phyloP scores from a whole-genome alignment of 2,113 vertebrate genomes.

The Microtus pennsylvanicus region DNA sequence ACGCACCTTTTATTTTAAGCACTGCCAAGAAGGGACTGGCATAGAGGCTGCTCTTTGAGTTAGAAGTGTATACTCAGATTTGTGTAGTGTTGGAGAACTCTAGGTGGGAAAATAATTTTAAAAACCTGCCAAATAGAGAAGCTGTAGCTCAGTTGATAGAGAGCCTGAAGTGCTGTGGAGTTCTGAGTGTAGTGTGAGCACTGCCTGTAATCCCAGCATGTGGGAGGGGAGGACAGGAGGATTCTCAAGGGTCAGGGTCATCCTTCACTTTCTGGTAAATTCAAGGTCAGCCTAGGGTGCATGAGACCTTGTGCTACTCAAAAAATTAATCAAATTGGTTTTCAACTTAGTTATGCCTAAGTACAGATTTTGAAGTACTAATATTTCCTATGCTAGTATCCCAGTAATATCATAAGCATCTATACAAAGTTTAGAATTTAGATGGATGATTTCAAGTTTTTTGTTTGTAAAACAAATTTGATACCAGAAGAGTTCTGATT shows the following conservation, averaged over 20 bases:
- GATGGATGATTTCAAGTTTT: not conserved
- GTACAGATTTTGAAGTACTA: slow-evolving; percentile 25
- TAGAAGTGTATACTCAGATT: not conserved
- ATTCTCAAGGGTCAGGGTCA: no score
- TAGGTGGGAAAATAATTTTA: slow-evolving; percentile 25
- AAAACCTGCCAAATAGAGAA: not conserved
- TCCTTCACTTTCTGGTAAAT: not conserved
- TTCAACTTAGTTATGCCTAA: slow-evolving; percentile 26
- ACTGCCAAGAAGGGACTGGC: not conserved
- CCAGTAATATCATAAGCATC: not conserved
- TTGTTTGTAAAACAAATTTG: slow-evolving; percentile 35
- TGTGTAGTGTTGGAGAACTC: not conserved
- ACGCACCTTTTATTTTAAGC: not conserved
- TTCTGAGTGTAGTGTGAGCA: not conserved
- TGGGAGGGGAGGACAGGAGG: not conserved
- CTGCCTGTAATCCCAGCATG: not conserved
- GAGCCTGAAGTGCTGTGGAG: not conserved
- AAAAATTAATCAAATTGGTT: slow-evolving; percentile 21
- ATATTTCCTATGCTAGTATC: not conserved
- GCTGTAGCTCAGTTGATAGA: not conserved
- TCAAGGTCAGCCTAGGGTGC: not conserved
- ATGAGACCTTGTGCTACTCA: not conserved
- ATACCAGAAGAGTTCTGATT: slow-evolving; percentile 43
- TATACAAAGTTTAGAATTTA: slow-evolving; percentile 43
- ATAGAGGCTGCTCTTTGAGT: slow-evolving; percentile 7